These are phyloP conservation scores for Phymanthus crucifer DNA, from an alignment of 92 coral and sea anemone genomes.

Conservation along the genomic window DNA sequence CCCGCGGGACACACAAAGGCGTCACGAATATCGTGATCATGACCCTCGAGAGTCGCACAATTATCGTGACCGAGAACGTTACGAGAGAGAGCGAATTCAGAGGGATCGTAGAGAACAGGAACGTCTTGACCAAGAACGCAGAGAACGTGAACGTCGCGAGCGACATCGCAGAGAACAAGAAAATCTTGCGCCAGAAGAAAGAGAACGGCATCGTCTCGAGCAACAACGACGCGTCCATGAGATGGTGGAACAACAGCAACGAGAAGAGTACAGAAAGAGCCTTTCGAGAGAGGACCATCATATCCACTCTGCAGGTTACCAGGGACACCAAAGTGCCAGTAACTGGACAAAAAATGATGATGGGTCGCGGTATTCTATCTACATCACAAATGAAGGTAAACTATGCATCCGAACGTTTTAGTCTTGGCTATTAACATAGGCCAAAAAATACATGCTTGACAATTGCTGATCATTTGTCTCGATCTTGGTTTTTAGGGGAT, in stretches of 20 bases:
- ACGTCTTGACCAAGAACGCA: constrained; percentile 23
- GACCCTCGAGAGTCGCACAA: background rate
- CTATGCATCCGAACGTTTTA: background rate
- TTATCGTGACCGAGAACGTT: background rate
- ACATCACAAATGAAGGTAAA: constrained; percentile 80
- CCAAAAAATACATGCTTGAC: background rate
- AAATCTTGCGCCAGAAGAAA: constrained; percentile 23
- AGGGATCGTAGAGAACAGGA: constrained; percentile 29
- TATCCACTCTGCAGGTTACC: constrained; percentile 6
- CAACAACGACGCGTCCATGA: constrained; percentile 34
- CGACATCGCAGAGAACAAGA: constrained; percentile 34
- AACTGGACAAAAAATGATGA: constrained; percentile 32
- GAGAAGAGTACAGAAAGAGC: constrained; percentile 24
- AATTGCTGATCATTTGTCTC: background rate
- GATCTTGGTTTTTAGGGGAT: constrained; percentile 16
- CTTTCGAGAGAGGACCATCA: constrained; percentile 23
- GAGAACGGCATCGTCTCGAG: constrained; percentile 20
- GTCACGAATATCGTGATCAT: background rate
- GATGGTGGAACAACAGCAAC: constrained; percentile 15
- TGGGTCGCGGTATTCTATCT: constrained; percentile 66
- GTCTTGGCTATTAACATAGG: background rate
- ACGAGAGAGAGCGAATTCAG: constrained; percentile 8
- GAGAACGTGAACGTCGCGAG: constrained; percentile 31
- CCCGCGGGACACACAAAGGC: background rate
- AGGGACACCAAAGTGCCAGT: constrained; percentile 13